phyloP scores from a whole-genome alignment of 2,888 invertebrate genomes.

The Apamea anceps region DNA sequence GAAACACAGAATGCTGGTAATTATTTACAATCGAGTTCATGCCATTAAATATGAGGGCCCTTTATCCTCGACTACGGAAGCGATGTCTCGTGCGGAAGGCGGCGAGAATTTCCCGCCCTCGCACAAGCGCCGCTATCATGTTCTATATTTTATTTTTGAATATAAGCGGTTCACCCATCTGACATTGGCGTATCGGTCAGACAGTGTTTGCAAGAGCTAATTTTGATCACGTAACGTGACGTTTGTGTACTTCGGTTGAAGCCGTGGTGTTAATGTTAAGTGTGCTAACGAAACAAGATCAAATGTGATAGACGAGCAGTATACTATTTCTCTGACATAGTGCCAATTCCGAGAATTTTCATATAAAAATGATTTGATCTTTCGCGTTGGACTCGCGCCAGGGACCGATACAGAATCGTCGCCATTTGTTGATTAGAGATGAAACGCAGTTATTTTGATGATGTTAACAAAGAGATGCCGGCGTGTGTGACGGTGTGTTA shows the following conservation, averaged over 20 bases:
- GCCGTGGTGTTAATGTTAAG: conserved; percentile 27
- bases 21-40: conserved; percentile 25
- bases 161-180: conserved; percentile 36
- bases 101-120: conserved; percentile 62
- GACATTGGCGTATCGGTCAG: conserved; percentile 59
- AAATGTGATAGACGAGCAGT: conserved; percentile 40
- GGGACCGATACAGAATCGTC: conserved; percentile 13
- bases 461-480: conserved; percentile 55
- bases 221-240: conserved; percentile 38
- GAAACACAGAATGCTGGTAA: neutral
- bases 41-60: conserved; percentile 40
- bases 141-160: conserved; percentile 28
- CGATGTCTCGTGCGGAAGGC: conserved; percentile 68
- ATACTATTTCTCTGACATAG: conserved; percentile 41
- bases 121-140: conserved; percentile 24
- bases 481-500: conserved; percentile 27
- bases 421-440: conserved; percentile 37
- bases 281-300: conserved; percentile 38
- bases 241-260: conserved; percentile 31
- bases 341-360: conserved; percentile 46
- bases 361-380: conserved; percentile 37
- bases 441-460: conserved; percentile 44
- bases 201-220: conserved; percentile 44
- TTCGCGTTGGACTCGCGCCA: conserved; percentile 48
- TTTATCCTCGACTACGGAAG: conserved; percentile 62